phyloP scores from a whole-genome alignment of 2,888 invertebrate species.

The Polia nebulosa region DNA sequence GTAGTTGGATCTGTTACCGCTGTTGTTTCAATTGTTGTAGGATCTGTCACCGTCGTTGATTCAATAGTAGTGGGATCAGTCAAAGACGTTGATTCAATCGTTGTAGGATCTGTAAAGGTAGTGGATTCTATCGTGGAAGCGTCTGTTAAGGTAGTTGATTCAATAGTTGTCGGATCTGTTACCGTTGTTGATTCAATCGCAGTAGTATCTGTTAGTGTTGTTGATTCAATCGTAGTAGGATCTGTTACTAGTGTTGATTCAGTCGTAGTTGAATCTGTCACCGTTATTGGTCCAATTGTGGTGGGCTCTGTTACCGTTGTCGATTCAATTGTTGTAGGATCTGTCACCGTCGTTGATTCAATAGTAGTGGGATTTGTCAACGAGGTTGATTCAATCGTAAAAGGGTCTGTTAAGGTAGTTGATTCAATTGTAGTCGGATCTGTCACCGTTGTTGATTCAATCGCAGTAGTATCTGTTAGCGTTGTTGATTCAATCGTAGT shows the following conservation, averaged over 20 bases:
- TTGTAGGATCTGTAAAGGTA: not conserved
- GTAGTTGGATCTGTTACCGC: not conserved
- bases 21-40: not conserved
- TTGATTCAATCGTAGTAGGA: conserved; percentile 2
- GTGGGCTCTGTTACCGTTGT: conserved; percentile 4
- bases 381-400: not conserved
- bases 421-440: not conserved
- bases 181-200: not conserved
- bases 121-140: conserved; percentile 2
- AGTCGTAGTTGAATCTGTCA: not conserved
- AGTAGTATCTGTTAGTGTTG: not conserved
- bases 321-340: not conserved
- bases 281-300: not conserved
- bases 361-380: not conserved
- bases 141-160: not conserved
- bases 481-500: conserved; percentile 2
- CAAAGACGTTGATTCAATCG: not conserved
- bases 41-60: not conserved
- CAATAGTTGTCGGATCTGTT: not conserved
- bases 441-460: not conserved
- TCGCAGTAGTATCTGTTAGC: not conserved
- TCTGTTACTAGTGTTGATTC: conserved; percentile 2
- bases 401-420: not conserved
- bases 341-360: conserved; percentile 24
- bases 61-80: not conserved